phyloP scores from a whole-genome alignment of 2,113 vertebrate genomes.

The Oenanthe oenanthe region DNA sequence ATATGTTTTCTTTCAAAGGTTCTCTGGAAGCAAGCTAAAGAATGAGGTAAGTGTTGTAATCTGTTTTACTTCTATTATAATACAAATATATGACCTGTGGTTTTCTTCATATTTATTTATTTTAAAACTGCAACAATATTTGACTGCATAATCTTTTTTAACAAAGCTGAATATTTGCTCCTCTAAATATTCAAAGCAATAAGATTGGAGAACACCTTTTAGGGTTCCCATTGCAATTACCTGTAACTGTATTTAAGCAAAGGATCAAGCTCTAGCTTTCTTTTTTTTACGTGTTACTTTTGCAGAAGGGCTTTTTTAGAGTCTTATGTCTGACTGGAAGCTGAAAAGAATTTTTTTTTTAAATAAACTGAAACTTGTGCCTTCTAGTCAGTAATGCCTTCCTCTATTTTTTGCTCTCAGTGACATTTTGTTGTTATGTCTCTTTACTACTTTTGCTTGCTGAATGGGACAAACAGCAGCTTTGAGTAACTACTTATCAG shows the following conservation, averaged over 20 bases:
- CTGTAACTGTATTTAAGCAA: neutral
- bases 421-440: neutral
- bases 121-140: neutral
- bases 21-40: constrained; percentile 97
- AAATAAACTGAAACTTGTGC: neutral
- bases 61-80: neutral
- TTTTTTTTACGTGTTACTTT: neutral
- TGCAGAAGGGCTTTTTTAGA: neutral
- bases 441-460: neutral
- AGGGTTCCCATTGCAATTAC: neutral
- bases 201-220: neutral
- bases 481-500: neutral
- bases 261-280: neutral
- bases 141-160: neutral
- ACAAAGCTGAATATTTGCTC: neutral
- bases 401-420: neutral
- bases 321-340: neutral
- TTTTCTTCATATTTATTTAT: neutral
- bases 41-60: constrained; percentile 86
- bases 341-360: neutral
- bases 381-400: neutral
- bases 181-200: neutral
- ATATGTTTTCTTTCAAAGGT: constrained; percentile 79
- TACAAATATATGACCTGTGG: neutral
- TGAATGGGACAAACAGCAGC: neutral